Evolutionary conservation across 2,888 invertebrate species (phyloP), one percentile per base, ranked within the genome.

Genomic region (Stramonita haemastoma): DNA sequence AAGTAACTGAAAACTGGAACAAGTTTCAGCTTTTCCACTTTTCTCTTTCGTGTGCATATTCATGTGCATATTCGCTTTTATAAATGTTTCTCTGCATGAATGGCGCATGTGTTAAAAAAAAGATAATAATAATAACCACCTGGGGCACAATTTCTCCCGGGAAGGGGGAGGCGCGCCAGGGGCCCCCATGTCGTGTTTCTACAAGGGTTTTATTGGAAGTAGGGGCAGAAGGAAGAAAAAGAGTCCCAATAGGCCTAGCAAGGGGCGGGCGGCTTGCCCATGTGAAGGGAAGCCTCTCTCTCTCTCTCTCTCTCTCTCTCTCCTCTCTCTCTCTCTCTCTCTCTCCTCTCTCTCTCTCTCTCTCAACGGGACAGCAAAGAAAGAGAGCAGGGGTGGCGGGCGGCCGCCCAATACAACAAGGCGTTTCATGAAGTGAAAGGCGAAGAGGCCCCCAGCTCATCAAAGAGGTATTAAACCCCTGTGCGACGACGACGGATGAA

Each of bases 261-360:
- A 60, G 22, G 60, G 60, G 60, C 1, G 60, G 13, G 73, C 8
- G 13, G 73, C 22, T 19, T 6, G 19, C 6, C 70, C 22, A 26
- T 17, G 70, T 17, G 22, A 26, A 6, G 26, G 70, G 2, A 70
- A 70, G n/a, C 0, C 77, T 29, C 29, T 8, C 77, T 29, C 32
- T 29, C 77, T 29, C 77, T 77, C 29, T 77, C 77, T 70, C n/a
- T 70, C 70, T 70, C 86, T 77, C 90, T 66, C 66, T 83, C 84
- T 70, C 66, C 83, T 60, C 83, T n/a, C 70, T 88, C 66, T 88
- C 84, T 84, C 70, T 60, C 88, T 60, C 26, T 57, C 70, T 83
- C 84, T 84, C 46, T 66, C 56, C 46, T 29, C 36, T 46, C n/a
- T 87, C 15, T 87, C n/a, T 87, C 57, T 36, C 77, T 77, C 87